A percentile compares a stretch with the other conserved stretches of the same genome.
Conservation (phyloP, 2,888 invertebrate genomes). For the Machimus rusticus region DNA sequence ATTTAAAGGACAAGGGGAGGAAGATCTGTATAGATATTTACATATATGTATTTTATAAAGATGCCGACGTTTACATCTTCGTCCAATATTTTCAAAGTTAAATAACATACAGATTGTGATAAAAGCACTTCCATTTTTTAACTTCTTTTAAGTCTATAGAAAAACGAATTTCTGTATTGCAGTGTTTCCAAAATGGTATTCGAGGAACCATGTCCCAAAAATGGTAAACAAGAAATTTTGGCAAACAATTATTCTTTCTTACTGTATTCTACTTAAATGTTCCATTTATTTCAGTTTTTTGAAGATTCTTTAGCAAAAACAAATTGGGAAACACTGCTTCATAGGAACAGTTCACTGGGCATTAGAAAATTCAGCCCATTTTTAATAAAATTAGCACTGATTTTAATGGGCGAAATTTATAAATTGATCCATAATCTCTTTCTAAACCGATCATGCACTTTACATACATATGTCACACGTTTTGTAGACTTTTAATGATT, state of each 20-base stretch:
- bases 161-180: neutral
- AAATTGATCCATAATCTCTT: neutral
- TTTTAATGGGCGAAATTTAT: neutral
- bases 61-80: neutral
- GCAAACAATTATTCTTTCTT: neutral
- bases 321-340: neutral
- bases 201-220: neutral
- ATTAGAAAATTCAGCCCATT: neutral
- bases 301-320: neutral
- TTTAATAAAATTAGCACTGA: neutral
- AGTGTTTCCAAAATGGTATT: neutral
- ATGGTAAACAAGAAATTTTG: neutral
- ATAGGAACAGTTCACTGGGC: neutral
- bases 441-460: neutral
- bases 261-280: neutral
- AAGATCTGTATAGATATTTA: neutral
- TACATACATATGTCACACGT: neutral
- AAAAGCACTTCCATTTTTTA: neutral
- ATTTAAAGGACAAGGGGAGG: neutral
- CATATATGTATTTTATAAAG: neutral
- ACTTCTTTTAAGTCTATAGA: neutral
- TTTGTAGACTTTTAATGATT: neutral
- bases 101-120: neutral
- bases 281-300: neutral
- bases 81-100: neutral